phyloP scores from a whole-genome alignment of 1,140 invertebrate genomes.

The Aplysia californica region DNA sequence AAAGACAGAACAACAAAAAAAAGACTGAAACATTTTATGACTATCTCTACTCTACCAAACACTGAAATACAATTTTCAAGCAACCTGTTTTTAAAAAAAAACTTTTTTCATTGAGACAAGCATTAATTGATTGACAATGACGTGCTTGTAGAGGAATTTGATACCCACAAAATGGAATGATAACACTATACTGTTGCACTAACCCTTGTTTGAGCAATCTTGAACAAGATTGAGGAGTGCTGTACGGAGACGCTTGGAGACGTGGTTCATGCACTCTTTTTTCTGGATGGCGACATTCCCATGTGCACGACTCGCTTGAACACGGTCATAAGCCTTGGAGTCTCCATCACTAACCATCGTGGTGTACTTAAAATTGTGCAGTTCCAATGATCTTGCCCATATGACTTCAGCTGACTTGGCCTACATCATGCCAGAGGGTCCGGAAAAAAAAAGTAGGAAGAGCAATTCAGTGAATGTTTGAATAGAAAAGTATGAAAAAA shows the following conservation, averaged over 20 bases:
- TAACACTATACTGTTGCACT: not conserved
- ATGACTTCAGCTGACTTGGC: not conserved
- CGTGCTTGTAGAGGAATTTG: too few species aligned
- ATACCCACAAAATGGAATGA: too few species aligned
- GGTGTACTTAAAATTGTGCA: not conserved
- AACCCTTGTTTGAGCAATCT: not conserved
- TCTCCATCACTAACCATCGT: slow-evolving; percentile 13
- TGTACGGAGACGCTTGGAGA: not conserved
- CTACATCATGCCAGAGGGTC: not conserved
- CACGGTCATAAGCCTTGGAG: not conserved
- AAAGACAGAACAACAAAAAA: too few species aligned
- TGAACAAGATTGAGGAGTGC: not conserved
- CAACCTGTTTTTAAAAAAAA: too few species aligned
- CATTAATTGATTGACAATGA: too few species aligned
- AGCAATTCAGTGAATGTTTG: not conserved
- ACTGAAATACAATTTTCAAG: too few species aligned
- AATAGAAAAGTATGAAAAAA: too few species aligned
- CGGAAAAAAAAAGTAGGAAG: not conserved
- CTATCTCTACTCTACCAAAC: too few species aligned
- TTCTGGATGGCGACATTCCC: not conserved
- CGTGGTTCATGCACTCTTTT: slow-evolving; percentile 13
- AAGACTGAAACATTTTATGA: too few species aligned
- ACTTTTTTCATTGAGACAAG: too few species aligned
- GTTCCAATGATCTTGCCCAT: not conserved
- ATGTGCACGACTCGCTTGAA: not conserved